Evolutionary conservation across 2,888 invertebrate genomes (phyloP).

Genomic region (Cryptophagus acutangulus): DNA sequence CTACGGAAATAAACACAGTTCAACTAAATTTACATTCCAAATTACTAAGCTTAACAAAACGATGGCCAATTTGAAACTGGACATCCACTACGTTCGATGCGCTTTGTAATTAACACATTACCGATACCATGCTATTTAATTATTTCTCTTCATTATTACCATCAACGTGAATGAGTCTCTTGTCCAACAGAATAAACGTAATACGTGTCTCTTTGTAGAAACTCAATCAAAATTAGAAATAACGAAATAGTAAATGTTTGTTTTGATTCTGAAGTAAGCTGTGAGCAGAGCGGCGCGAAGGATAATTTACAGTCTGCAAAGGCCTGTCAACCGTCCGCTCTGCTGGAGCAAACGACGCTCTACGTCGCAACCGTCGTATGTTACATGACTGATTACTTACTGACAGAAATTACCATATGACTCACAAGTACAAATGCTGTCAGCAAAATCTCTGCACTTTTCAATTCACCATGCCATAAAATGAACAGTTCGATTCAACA

Average conservation of each 20-base stretch:
- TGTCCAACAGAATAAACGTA: too few relatives aligned
- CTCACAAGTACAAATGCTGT: conserved; percentile 14
- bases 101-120: conserved; percentile 10
- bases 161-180: too few relatives aligned
- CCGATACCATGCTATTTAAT: too few relatives aligned
- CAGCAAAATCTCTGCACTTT: too few relatives aligned
- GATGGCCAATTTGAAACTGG: conserved; percentile 7
- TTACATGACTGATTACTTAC: conserved; percentile 19
- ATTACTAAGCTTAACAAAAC: conserved; percentile 14
- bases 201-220: too few relatives aligned
- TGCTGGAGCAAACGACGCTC: conserved; percentile 10
- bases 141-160: too few relatives aligned
- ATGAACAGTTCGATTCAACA: too few relatives aligned
- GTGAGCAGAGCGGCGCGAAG: conserved; percentile 20
- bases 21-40: conserved; percentile 18
- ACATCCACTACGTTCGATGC: conserved; percentile 3
- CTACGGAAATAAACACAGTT: conserved; percentile 19
- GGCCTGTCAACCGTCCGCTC: conserved; percentile 15
- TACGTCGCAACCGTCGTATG: conserved; percentile 19
- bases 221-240: too few relatives aligned
- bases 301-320: conserved; percentile 19
- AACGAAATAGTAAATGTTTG: too few relatives aligned
- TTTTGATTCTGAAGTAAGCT: too few relatives aligned
- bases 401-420: conserved; percentile 19
- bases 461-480: too few relatives aligned